Percentiles rank a stretch among this genome's conserved stretches.
Conservation (phyloP, 2,888 invertebrate genomes). For the Eudasyphora cyanicolor region DNA sequence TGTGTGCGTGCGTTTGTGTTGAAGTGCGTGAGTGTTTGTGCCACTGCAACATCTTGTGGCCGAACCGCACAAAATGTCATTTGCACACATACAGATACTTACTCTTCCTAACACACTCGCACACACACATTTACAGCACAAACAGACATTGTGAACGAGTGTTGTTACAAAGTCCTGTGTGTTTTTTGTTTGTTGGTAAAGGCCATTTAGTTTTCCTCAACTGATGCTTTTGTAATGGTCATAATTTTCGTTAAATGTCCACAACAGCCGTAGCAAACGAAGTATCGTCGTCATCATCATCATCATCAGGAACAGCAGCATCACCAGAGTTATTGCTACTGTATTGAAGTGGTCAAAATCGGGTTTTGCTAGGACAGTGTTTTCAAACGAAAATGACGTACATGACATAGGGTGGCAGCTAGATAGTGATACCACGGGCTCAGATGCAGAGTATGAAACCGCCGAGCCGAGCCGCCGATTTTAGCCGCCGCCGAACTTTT, state of each 20-base stretch:
- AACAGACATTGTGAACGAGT: not conserved
- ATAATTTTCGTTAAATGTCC: constrained; percentile 65
- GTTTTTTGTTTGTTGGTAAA: not conserved
- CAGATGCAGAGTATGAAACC: too few relatives aligned
- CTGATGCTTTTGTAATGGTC: constrained; percentile 44
- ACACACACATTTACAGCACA: not conserved
- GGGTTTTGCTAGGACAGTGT: not conserved
- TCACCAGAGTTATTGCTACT: too few relatives aligned
- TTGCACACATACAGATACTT: constrained; percentile 23
- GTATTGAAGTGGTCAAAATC: not conserved
- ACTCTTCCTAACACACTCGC: not conserved
- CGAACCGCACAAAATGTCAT: constrained; percentile 50
- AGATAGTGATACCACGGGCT: too few relatives aligned
- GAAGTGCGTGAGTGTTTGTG: not conserved
- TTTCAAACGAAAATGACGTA: not conserved
- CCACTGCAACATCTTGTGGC: constrained; percentile 34
- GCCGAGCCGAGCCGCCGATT: too few relatives aligned
- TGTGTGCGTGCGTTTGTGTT: not conserved
- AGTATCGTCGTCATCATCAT: not conserved
- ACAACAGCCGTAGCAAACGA: constrained; percentile 44
- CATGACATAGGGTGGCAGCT: too few relatives aligned
- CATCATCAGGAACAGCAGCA: not conserved
- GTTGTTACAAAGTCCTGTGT: not conserved
- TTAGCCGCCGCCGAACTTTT: too few relatives aligned
- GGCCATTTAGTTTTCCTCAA: constrained; percentile 23